Conservation (phyloP, 2,797 vertebrate genomes). For the Cottoperca gobio region DNA sequence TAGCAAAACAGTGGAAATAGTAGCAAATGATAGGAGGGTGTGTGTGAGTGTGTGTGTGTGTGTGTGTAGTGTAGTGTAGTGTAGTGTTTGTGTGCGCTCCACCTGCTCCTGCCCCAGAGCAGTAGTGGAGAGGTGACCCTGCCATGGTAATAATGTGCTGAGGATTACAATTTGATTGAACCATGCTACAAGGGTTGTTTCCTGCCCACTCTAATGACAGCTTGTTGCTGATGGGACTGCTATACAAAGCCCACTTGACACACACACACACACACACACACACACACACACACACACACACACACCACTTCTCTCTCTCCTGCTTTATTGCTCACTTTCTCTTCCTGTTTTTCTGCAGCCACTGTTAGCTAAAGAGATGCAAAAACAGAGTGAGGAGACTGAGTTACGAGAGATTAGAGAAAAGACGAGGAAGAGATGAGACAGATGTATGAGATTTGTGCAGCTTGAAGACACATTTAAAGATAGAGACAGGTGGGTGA, state of each 20-base stretch:
- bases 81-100: constrained; percentile 55
- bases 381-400: constrained; percentile 38
- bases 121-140: constrained; percentile 83
- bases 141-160: constrained; percentile 82
- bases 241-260: constrained; percentile 77
- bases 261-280: constrained; percentile 39
- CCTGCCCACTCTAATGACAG: constrained; percentile 86
- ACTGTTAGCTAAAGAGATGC: constrained; percentile 40
- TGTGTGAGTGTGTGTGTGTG: constrained; percentile 17
- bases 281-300: constrained; percentile 40
- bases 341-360: constrained; percentile 48
- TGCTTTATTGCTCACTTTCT: constrained; percentile 20
- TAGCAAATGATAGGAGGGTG: constrained; percentile 46
- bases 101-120: constrained; percentile 76
- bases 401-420: constrained; percentile 49
- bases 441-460: constrained; percentile 35
- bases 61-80: constrained; percentile 7
- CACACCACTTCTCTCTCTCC: constrained; percentile 8
- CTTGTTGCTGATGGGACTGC: constrained; percentile 82
- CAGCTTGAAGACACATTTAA: constrained; percentile 37
- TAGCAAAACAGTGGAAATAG: constrained; percentile 70
- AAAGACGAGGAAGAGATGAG: constrained; percentile 38
- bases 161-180: constrained; percentile 86
- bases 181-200: constrained; percentile 84
- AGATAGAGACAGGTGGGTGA: not conserved